Conservation (phyloP, 1,140 invertebrate genomes). For the Heliconius eleuchia region DNA sequence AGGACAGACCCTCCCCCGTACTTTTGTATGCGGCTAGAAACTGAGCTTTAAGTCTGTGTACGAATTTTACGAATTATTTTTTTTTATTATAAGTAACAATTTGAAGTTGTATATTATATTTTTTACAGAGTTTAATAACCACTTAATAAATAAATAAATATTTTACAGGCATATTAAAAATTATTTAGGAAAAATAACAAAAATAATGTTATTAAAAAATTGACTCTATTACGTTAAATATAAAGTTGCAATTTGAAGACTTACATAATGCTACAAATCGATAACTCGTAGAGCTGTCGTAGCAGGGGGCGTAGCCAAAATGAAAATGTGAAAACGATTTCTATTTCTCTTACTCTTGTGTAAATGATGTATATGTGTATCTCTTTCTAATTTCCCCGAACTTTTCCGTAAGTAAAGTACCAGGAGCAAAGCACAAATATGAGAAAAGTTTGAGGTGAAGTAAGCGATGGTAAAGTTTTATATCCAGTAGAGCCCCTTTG, state of each 20-base stretch:
- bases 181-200: not conserved
- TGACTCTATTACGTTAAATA: not conserved
- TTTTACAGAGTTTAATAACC: not conserved
- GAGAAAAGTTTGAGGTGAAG: not conserved
- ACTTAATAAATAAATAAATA: not conserved
- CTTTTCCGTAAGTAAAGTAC: constrained; percentile 21
- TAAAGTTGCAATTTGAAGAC: constrained; percentile 10
- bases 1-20: not conserved
- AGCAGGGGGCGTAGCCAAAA: constrained; percentile 45
- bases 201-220: not conserved
- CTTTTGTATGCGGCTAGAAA: not conserved
- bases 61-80: not conserved
- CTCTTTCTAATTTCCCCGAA: constrained; percentile 29
- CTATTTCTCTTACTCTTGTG: not conserved
- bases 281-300: constrained; percentile 51
- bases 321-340: constrained; percentile 31
- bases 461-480: too few relatives aligned
- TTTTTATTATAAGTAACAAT: too few relatives aligned
- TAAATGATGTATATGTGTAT: constrained; percentile 9
- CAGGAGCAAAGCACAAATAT: constrained; percentile 19
- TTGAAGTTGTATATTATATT: not conserved
- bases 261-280: constrained; percentile 41
- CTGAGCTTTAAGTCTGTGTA: not conserved
- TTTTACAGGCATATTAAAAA: not conserved
- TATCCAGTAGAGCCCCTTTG: not conserved